These are phyloP conservation scores for Neotoxoptera formosana DNA, from an alignment of 1,140 invertebrate species.

Conservation along the genomic window DNA sequence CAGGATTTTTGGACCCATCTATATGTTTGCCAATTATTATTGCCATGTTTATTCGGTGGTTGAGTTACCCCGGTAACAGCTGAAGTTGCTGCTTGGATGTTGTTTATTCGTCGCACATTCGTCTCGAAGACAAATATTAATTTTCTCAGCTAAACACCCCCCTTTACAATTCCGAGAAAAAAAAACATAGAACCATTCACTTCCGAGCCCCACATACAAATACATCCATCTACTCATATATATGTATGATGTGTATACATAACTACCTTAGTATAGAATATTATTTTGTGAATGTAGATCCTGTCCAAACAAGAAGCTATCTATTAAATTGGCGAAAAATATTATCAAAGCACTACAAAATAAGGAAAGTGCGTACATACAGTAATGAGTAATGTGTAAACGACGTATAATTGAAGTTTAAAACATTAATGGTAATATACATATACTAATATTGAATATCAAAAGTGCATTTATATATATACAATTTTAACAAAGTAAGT, in stretches of 20 bases:
- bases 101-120: slow-evolving; percentile 22
- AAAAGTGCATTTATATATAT: background rate
- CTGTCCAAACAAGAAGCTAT: background rate
- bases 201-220: background rate
- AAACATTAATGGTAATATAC: background rate
- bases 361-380: background rate
- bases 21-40: slow-evolving; percentile 40
- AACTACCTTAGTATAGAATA: background rate
- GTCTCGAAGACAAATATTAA: slow-evolving; percentile 38
- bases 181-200: background rate
- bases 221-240: background rate
- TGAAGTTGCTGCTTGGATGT: background rate
- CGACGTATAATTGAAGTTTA: background rate
- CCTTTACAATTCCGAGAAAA: background rate
- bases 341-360: background rate
- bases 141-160: background rate
- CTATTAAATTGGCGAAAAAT: background rate
- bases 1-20: slow-evolving; percentile 9
- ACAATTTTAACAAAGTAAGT: background rate
- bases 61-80: background rate
- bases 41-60: slow-evolving; percentile 12
- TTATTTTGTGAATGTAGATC: background rate
- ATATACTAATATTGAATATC: background rate
- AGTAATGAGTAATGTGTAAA: background rate
- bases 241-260: background rate